Percentiles rank a stretch among this genome's conserved stretches.
These are phyloP conservation scores for Halcyon leucocephala DNA, from an alignment of 2,797 vertebrate genomes.

Conservation along the genomic window DNA sequence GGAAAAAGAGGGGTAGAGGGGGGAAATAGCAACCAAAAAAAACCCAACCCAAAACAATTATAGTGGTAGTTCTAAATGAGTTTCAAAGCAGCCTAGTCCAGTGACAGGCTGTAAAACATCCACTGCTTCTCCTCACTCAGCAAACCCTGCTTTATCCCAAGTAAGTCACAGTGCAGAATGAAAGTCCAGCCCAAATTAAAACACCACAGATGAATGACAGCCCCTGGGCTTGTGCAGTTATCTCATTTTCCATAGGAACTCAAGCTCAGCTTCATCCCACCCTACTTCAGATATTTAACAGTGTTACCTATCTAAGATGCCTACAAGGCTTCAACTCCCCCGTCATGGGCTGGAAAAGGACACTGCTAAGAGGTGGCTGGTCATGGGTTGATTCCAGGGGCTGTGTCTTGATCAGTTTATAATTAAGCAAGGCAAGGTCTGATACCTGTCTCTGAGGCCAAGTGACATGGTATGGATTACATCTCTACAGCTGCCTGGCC, in stretches of 20 bases:
- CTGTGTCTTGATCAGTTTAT: neutral
- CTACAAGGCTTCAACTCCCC: neutral
- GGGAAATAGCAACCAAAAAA: too few species aligned
- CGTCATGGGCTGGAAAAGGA: neutral
- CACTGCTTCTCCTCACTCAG: neutral
- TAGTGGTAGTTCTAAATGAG: neutral
- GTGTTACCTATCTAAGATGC: neutral
- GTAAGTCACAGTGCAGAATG: neutral
- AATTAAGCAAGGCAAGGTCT: neutral
- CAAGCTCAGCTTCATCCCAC: neutral
- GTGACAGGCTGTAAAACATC: slow-evolving; percentile 17
- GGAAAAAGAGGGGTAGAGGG: too few species aligned
- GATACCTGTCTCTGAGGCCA: neutral
- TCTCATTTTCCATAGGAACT: neutral
- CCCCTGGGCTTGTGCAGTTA: neutral
- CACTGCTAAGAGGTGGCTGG: neutral
- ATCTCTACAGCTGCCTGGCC: neutral
- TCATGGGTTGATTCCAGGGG: too few species aligned
- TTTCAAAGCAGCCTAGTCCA: neutral
- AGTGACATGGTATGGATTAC: neutral
- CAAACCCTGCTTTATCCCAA: neutral
- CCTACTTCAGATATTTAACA: neutral
- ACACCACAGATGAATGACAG: neutral
- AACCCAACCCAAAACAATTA: neutral
- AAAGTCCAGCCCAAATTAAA: slow-evolving; percentile 1